Evolutionary conservation across 2,113 vertebrate species (phyloP).

Genomic region (Catharus minimus): DNA sequence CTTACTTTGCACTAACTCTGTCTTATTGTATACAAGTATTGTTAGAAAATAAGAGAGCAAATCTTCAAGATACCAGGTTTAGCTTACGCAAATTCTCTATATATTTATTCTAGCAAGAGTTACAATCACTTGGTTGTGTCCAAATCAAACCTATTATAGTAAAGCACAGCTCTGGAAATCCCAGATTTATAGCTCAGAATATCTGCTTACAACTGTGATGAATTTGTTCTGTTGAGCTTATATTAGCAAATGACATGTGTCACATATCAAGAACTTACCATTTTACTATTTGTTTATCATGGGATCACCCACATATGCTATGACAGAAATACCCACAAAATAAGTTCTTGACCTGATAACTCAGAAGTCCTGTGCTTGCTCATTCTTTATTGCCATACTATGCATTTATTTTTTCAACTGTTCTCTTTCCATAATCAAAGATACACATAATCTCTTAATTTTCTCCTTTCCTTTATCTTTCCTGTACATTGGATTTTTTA

Average conservation of each 20-base stretch:
- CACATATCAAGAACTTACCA: not conserved
- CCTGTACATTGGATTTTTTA: not conserved
- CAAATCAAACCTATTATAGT: not conserved
- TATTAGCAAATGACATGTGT: not conserved
- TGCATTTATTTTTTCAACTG: not conserved
- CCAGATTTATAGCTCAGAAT: not conserved
- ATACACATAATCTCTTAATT: not conserved
- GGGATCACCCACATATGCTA: rapidly evolving
- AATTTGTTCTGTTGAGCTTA: not conserved
- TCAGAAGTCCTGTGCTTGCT: not conserved
- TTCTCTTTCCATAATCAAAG: not conserved
- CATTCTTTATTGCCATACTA: not conserved
- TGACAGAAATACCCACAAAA: not conserved
- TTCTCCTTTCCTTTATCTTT: not conserved
- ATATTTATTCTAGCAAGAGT: not conserved
- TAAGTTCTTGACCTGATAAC: not conserved
- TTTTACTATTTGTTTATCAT: not conserved
- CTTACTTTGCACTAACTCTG: not conserved
- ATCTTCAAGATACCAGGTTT: not conserved
- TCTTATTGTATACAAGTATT: not conserved
- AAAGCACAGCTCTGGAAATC: not conserved
- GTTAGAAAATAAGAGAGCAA: not conserved
- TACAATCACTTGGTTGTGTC: not conserved
- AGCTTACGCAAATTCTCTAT: not conserved
- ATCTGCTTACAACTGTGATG: not conserved